Percentiles rank a stretch among this genome's conserved stretches.
Evolutionary conservation across 1,140 invertebrate species (phyloP).

Genomic region (Drosophila obscura): DNA sequence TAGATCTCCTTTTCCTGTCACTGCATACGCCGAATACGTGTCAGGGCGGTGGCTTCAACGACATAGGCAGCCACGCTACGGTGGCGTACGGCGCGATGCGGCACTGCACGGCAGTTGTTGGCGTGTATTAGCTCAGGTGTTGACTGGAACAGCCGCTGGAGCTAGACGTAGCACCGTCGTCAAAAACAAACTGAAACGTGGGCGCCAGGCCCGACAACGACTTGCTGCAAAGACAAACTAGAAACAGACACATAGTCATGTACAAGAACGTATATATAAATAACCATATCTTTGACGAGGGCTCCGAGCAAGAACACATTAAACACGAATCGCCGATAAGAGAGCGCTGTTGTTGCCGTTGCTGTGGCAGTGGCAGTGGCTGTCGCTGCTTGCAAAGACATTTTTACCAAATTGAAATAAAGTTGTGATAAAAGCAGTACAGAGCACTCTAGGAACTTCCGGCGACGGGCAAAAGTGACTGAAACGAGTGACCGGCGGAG

Average conservation of each 20-base stretch:
- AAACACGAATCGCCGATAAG: conserved; percentile 29
- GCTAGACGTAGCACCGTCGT: conserved; percentile 20
- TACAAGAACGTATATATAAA: conserved; percentile 13
- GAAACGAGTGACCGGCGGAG: too few relatives aligned
- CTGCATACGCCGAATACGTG: conserved; percentile 53
- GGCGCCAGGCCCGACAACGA: conserved; percentile 2
- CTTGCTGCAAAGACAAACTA: conserved; percentile 6
- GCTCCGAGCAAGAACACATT: background rate
- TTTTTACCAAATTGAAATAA: conserved; percentile 11
- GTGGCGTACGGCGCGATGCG: background rate
- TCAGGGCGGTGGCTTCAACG: conserved; percentile 26
- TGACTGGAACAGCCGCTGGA: background rate
- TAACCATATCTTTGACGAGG: too few relatives aligned
- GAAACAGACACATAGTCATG: conserved; percentile 1
- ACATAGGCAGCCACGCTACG: background rate
- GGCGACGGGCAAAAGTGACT: background rate
- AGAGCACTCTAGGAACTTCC: conserved; percentile 30
- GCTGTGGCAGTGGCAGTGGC: conserved; percentile 3
- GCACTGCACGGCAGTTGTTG: background rate
- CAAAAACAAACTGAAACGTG: conserved; percentile 5
- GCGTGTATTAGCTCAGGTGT: conserved; percentile 42
- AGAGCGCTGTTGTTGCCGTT: background rate
- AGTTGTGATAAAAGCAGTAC: conserved; percentile 35
- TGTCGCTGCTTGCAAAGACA: conserved; percentile 6
- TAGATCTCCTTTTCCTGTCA: background rate